phyloP scores from a whole-genome alignment of 2,113 vertebrate genomes.

The Heptranchias perlo region DNA sequence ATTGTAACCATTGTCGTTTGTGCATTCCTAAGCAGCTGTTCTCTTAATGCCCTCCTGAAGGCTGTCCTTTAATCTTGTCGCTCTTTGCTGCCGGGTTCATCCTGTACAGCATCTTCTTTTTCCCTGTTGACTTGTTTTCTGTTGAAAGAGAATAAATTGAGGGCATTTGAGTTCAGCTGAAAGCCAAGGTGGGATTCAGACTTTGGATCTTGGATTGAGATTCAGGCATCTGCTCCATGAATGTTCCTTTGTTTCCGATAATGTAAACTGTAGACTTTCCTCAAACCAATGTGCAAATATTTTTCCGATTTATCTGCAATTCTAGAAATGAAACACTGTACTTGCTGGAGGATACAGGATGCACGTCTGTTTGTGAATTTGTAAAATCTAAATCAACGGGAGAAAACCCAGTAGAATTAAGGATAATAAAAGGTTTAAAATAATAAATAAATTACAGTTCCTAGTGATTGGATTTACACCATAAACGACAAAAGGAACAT shows the following conservation, averaged over 20 bases:
- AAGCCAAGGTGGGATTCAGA: background rate
- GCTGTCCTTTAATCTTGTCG: conserved; percentile 25
- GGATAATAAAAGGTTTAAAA: background rate
- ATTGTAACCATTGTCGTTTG: background rate
- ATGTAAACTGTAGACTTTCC: background rate
- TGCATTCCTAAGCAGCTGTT: background rate
- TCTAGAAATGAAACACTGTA: background rate
- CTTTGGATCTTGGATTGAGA: background rate
- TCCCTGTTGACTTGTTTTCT: background rate
- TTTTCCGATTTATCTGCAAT: background rate
- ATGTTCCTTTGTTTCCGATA: background rate
- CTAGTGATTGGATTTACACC: conserved; percentile 14
- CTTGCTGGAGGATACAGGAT: background rate
- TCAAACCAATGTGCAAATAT: background rate
- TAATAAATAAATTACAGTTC: conserved; percentile 6
- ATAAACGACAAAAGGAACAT: background rate
- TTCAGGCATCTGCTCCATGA: background rate
- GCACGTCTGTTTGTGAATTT: background rate
- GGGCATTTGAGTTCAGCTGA: conserved; percentile 2
- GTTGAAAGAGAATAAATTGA: conserved; percentile 34
- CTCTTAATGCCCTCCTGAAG: background rate
- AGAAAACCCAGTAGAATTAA: background rate
- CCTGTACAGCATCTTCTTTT: background rate
- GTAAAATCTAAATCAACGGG: background rate
- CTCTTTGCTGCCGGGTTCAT: background rate